These are phyloP conservation scores for Myanophis thanlyinensis DNA, from an alignment of 2,113 vertebrate species.

Conservation along the genomic window DNA sequence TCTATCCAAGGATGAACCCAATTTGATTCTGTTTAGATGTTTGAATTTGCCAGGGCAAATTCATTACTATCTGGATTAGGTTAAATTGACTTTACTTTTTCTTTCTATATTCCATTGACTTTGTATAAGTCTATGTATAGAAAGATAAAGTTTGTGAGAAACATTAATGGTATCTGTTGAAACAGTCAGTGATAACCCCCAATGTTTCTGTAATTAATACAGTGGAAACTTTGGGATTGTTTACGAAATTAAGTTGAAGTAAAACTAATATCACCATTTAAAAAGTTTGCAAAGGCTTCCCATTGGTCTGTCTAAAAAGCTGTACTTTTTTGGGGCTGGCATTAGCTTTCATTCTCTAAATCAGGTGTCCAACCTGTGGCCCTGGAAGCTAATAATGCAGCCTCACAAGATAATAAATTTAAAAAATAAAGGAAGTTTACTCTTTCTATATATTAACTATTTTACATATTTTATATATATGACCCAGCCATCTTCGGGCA, in stretches of 20 bases:
- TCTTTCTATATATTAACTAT: not conserved
- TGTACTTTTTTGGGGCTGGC: not conserved
- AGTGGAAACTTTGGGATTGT: not conserved
- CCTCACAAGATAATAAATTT: not conserved
- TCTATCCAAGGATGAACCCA: not conserved
- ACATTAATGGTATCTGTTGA: not conserved
- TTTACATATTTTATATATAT: not conserved
- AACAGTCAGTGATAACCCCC: not conserved
- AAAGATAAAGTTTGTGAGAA: not conserved
- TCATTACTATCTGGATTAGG: not conserved
- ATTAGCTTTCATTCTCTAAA: not conserved
- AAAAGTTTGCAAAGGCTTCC: no score
- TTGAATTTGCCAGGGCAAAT: not conserved
- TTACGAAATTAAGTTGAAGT: not conserved
- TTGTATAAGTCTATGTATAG: not conserved
- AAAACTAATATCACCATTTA: not conserved
- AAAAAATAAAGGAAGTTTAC: not conserved
- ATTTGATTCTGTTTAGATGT: not conserved
- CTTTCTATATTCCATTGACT: not conserved
- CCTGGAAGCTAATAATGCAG: not conserved
- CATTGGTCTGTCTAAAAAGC: not conserved
- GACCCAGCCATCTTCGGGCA: not conserved
- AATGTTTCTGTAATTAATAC: not conserved
- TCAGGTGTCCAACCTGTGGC: not conserved
- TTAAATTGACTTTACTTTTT: not conserved